Conservation (phyloP, 2,797 vertebrate genomes). For the Diplodus puntazzo region DNA sequence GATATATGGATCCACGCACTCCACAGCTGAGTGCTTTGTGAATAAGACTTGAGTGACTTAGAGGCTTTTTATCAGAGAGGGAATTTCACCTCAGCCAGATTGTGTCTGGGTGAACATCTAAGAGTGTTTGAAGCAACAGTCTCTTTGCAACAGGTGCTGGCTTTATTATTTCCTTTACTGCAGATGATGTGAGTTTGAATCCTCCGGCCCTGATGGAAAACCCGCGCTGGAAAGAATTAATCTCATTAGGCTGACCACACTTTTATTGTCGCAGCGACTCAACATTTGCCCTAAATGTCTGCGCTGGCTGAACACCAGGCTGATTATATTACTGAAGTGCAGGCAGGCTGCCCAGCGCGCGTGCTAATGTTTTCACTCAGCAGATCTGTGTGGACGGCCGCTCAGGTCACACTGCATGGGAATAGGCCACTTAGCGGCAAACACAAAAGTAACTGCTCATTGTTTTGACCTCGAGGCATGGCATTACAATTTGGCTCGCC, state of each 20-base stretch:
- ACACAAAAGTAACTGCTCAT: constrained; percentile 57
- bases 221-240: constrained; percentile 30
- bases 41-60: constrained; percentile 11
- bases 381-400: constrained; percentile 58
- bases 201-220: constrained; percentile 6
- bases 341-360: constrained; percentile 52
- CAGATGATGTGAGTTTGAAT: constrained; percentile 33
- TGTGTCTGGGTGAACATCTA: background rate
- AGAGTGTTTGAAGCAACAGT: background rate
- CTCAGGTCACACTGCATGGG: constrained; percentile 62
- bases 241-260: constrained; percentile 44
- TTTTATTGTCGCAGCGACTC: constrained; percentile 49
- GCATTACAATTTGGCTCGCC: constrained; percentile 45
- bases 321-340: constrained; percentile 66
- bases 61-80: constrained; percentile 7
- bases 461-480: constrained; percentile 58
- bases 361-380: constrained; percentile 70
- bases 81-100: constrained; percentile 1
- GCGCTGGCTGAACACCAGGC: constrained; percentile 57
- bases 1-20: constrained; percentile 44
- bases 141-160: constrained; percentile 36
- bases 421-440: constrained; percentile 62
- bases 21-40: constrained; percentile 39
- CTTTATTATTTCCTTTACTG: constrained; percentile 19
- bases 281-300: constrained; percentile 66